Evolutionary conservation across 2,113 vertebrate genomes (phyloP), one percentile per base, ranked within the genome.

Genomic region (Dicrurus megarhynchus): DNA sequence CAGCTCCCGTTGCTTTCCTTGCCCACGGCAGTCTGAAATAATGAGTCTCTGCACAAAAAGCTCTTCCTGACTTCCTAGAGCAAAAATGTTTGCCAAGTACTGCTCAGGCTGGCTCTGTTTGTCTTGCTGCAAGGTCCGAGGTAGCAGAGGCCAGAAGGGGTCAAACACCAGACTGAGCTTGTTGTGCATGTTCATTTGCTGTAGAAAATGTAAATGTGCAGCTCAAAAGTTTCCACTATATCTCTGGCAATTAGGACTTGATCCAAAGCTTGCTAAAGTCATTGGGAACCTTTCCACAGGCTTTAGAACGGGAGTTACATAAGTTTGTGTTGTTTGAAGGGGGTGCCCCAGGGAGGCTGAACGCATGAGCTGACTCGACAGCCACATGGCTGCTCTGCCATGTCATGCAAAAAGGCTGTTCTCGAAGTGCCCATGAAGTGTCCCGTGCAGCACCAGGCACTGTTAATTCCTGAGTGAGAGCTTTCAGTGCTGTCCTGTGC

Each of bases 171-270:
- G 89, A 78, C 44, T n/a, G 84, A 89, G 75, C 71, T 52, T 1
- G 1, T 82, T 70, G 80, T 81, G 68, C 75, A 0, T 41, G 9
- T 71, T 78, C 68, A 4, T 84, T 64, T 85, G 79, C 82, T 80
- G 55, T 60, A 74, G 61, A 90, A 89, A 89, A 96, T 32, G 67
- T 23, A 50, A 89, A 87, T 49, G 74, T 47, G 56, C 69, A 77
- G 59, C 84, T 88, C 73, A 81, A 42, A 91, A 94, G 59, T 95
- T 96, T 96, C 85, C 89, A 85, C 68, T 69, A 60, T 28, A 41
- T 61, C 60, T 91, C 77, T 73, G 63, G 56, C 79, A 76, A 87
- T 87, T 90, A 91, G 91, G 89, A 46, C 46, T 80, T 49, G 56
- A 56, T 95, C 90, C 91, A 89, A 76, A 96, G 60, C 75, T 41